Base-by-base conservation (phyloP, 2,797 vertebrate species). In the Xerus rutilus region DNA sequence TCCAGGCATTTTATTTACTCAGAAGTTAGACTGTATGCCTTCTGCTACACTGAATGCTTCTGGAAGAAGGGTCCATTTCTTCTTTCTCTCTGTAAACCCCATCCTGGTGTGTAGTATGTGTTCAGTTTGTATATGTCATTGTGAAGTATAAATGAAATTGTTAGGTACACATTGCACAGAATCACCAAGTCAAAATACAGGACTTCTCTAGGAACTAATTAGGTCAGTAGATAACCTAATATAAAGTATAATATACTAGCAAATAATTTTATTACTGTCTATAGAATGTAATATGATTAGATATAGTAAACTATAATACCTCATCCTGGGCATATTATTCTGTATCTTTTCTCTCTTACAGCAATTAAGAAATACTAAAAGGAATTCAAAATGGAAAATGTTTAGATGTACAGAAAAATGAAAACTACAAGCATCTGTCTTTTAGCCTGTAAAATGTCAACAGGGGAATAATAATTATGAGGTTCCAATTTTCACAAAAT, bases 301-400 rank as follows among this genome's bases (percentile, higher is more conserved):
- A 18, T 39, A 90, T 47, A 83, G 45, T 57, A 88, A 70, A 20
- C 49, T 20, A 11, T 10, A 47, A 23, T 57, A 21, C 30, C 45
- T 86, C 54, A 81, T 45, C 49, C 7, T 74, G 12, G 20, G 32
- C 25, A 43, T 64, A n/a, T 10, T 28, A 32, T n/a, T 82, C 78
- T 59, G 1, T 73, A 70, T 57, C 6, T 69, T 67, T 47, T 84
- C 15, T 77, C 54, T 85, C 45, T 82, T 45, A 82, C 3, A 64
- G 0, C 65, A 45, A 11, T 90, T 13, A 47, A 78, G 13, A 20
- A 70, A 45, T 67, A 94, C 18, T 30, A 69, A 85, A 89, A 81
- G 11, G 45, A 91, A 81, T 52, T 30, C 30, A 86, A 91, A 89
- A 57, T 76, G 21, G 25, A 92, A 91, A 95, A n/a, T 57, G 18